These are phyloP conservation scores for Luscinia megarhynchos DNA, from an alignment of 2,797 vertebrate genomes.

Conservation along the genomic window DNA sequence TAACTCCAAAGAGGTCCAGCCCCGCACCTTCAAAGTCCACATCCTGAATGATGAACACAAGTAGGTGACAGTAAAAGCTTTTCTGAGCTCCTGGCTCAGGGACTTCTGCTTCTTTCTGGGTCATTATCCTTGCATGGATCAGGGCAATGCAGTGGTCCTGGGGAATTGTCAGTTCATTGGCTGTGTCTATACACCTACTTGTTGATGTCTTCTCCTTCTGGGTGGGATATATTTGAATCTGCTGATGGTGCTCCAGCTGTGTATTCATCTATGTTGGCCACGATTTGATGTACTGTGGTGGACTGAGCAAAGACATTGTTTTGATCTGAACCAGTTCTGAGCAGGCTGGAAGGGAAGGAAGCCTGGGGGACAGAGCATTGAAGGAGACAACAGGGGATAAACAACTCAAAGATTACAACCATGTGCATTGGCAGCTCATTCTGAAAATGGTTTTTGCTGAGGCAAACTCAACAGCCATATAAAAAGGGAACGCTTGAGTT, in stretches of 20 bases:
- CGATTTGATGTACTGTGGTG: neutral
- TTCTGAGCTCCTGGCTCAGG: neutral
- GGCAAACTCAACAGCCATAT: neutral
- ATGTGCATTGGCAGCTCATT: accelerated
- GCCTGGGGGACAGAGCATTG: neutral
- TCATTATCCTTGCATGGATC: neutral
- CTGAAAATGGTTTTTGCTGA: neutral
- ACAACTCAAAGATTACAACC: neutral
- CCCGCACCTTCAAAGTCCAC: conserved; percentile 93
- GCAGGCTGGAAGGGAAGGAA: neutral
- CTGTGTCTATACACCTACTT: accelerated
- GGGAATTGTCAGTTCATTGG: neutral
- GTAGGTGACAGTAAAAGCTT: conserved; percentile 78
- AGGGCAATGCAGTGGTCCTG: neutral
- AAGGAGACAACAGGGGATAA: neutral
- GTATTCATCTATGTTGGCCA: neutral
- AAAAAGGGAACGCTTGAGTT: neutral
- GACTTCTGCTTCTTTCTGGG: neutral
- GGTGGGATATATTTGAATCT: neutral
- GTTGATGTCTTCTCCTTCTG: neutral
- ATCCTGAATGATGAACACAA: conserved; percentile 99
- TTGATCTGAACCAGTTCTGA: neutral
- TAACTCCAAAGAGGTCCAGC: conserved; percentile 83
- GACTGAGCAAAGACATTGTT: neutral
- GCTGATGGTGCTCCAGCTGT: neutral